Evolutionary conservation across 1,140 invertebrate genomes (phyloP).

Genomic region (Drosophila quadrilineata): DNA sequence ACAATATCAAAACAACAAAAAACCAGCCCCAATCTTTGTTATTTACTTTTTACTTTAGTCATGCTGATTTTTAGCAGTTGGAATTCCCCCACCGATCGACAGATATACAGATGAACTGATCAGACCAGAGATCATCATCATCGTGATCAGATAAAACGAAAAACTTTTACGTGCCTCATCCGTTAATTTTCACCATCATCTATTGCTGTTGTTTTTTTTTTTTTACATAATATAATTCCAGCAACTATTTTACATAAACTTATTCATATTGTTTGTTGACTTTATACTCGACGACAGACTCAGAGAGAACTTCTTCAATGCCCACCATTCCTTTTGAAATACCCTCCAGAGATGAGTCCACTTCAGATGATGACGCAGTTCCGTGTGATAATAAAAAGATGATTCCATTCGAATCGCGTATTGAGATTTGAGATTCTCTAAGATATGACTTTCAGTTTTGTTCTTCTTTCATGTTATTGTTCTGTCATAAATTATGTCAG

Average conservation of each 20-base stretch:
- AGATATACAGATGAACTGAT: slow-evolving; percentile 12
- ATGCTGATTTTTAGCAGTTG: slow-evolving; percentile 71
- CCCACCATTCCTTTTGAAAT: slow-evolving; percentile 34
- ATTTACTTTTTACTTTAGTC: slow-evolving; percentile 55
- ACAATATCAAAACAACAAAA: slow-evolving; percentile 44
- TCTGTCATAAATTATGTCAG: slow-evolving; percentile 65
- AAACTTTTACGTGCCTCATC: slow-evolving; percentile 58
- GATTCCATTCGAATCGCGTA: slow-evolving; percentile 53
- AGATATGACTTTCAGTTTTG: slow-evolving; percentile 53
- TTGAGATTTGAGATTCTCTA: slow-evolving; percentile 12
- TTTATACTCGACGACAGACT: slow-evolving; percentile 37
- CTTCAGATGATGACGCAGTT: slow-evolving; percentile 64
- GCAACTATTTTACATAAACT: slow-evolving; percentile 56
- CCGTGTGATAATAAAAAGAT: slow-evolving; percentile 51
- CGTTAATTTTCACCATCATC: slow-evolving; percentile 29
- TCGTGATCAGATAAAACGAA: slow-evolving; percentile 56
- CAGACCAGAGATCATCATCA: slow-evolving; percentile 46
- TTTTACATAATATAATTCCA: slow-evolving; percentile 50
- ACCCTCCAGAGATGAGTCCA: slow-evolving; percentile 42
- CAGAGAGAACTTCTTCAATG: slow-evolving; percentile 30
- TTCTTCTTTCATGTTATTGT: slow-evolving; percentile 24
- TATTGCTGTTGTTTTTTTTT: slow-evolving; percentile 3
- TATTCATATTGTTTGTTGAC: slow-evolving; percentile 51
- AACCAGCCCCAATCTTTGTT: slow-evolving; percentile 31
- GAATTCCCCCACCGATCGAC: slow-evolving; percentile 58